Evolutionary conservation across 2,113 vertebrate genomes (phyloP), one percentile per base, ranked within the genome.

Genomic region (Otolemur garnettii): DNA sequence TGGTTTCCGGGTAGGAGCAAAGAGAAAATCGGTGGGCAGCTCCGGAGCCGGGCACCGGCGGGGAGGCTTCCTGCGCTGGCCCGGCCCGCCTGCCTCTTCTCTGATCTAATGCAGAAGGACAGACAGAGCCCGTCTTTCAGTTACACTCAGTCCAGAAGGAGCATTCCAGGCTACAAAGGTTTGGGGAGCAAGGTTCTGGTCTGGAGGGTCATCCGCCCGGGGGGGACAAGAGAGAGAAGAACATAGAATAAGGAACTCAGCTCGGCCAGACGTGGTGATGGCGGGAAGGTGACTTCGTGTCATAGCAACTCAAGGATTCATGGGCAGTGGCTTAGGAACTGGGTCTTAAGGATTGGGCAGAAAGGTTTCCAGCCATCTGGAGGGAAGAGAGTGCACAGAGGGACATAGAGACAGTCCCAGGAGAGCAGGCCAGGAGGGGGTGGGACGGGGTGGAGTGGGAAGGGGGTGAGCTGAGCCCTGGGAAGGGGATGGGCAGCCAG

Each of bases 31-130:
- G 30, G 45, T 5, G 57, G 22, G 8, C 2, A 7, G 11, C 38
- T 3, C 0, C 1, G 33, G 9, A 33, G n/a, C 4, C 8, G 0
- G 77, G 38, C 30, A 1, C 21, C 17, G 3, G 1, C 10, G 42
- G 26, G 62, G 21, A 9, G 5, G 22, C 12, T 13, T 5, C 11
- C 62, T 30, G 69, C 24, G 6, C 2, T 11, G 62, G 87, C 4
- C 0, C 0, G 0, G 50, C 30, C 1, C 12, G 2, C 5, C 77
- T 21, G 42, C 1, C 1, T 38, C 38, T 33, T 30, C 30, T 42
- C n/a, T 18, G 19, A 60, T 24, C 35, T 11, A 7, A 12, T 42
- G 4, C 0, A 19, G 18, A 50, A 42, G 38, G 59, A 74, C 28
- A 28, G 28, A 69, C 14, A 1, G 1, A 42, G 4, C 4, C 19